Percentiles rank a stretch among this genome's conserved stretches.
These are phyloP conservation scores for Trachelipus rathkii DNA, from an alignment of 1,140 invertebrate species.

Conservation along the genomic window DNA sequence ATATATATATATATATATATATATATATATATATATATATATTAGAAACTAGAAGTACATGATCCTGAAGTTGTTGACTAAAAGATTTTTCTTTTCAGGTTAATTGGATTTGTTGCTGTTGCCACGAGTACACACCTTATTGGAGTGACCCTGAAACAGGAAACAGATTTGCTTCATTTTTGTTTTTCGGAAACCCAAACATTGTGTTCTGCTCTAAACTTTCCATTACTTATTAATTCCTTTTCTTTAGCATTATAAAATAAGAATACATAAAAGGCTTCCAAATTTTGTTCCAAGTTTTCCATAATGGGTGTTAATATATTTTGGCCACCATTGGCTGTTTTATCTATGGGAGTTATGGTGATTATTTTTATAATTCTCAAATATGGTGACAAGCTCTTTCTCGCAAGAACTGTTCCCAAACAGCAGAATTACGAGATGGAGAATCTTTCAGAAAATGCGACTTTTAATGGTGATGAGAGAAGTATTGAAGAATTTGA, in stretches of 20 bases:
- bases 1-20: no score
- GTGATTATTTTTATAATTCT: constrained; percentile 38
- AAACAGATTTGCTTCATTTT: constrained; percentile 42
- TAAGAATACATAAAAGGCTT: background rate
- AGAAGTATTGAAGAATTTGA: constrained; percentile 1
- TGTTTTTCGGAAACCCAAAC: constrained; percentile 42
- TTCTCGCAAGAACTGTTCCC: constrained; percentile 32
- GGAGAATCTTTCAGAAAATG: constrained; percentile 27
- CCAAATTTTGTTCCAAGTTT: constrained; percentile 6
- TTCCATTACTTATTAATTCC: background rate
- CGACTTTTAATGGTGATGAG: background rate
- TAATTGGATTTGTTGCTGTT: constrained; percentile 44
- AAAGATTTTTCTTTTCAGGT: no score
- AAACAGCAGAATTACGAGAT: constrained; percentile 26
- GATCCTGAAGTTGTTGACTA: no score
- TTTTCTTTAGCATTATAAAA: background rate
- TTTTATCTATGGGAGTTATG: constrained; percentile 41
- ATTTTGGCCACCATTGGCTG: no score
- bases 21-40: no score
- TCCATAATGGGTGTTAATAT: constrained; percentile 33
- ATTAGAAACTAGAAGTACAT: no score
- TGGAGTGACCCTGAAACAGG: constrained; percentile 44
- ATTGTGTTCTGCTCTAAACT: constrained; percentile 25
- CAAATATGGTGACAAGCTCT: constrained; percentile 36
- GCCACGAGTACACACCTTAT: constrained; percentile 41